A percentile compares a stretch with the other conserved stretches of the same genome.
phyloP scores from a whole-genome alignment of 2,888 invertebrate species.

The Tachina fera region DNA sequence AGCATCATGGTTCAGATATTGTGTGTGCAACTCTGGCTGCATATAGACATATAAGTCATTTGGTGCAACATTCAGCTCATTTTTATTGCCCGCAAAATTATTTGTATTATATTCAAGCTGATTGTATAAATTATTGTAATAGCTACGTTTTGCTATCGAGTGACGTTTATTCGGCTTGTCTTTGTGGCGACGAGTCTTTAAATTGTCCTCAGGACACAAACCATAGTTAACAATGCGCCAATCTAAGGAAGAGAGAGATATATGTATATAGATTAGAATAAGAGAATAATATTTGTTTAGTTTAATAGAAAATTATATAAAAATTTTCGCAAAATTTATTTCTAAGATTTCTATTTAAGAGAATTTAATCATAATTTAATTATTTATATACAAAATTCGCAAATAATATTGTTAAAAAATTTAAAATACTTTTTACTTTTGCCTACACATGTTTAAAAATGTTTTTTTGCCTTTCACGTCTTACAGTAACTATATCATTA shows the following conservation, averaged over 20 bases:
- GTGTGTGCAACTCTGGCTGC: slow-evolving; percentile 75
- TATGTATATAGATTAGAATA: neutral
- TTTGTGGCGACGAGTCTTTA: slow-evolving; percentile 38
- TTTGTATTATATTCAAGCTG: slow-evolving; percentile 41
- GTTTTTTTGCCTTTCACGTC: too few relatives aligned
- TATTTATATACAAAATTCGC: too few relatives aligned
- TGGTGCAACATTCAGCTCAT: slow-evolving; percentile 1
- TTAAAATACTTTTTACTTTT: too few relatives aligned
- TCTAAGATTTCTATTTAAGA: too few relatives aligned
- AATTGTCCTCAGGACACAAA: slow-evolving; percentile 77
- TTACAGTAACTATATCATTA: too few relatives aligned
- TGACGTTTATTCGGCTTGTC: slow-evolving; percentile 49
- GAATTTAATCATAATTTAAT: too few relatives aligned
- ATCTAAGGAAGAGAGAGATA: slow-evolving; percentile 67
- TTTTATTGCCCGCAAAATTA: slow-evolving; percentile 24
- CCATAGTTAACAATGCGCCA: slow-evolving; percentile 77
- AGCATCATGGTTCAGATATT: slow-evolving; percentile 28
- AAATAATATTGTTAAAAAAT: too few relatives aligned
- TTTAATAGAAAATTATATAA: too few relatives aligned
- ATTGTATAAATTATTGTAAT: slow-evolving; percentile 46
- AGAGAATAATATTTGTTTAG: too few relatives aligned
- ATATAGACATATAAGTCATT: slow-evolving; percentile 72
- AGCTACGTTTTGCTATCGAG: slow-evolving; percentile 73
- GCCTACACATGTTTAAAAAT: too few relatives aligned
- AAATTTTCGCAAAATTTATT: too few relatives aligned